Evolutionary conservation across 1,140 invertebrate genomes (phyloP), one percentile per base, ranked within the genome.

Genomic region (Callitettix versicolor): DNA sequence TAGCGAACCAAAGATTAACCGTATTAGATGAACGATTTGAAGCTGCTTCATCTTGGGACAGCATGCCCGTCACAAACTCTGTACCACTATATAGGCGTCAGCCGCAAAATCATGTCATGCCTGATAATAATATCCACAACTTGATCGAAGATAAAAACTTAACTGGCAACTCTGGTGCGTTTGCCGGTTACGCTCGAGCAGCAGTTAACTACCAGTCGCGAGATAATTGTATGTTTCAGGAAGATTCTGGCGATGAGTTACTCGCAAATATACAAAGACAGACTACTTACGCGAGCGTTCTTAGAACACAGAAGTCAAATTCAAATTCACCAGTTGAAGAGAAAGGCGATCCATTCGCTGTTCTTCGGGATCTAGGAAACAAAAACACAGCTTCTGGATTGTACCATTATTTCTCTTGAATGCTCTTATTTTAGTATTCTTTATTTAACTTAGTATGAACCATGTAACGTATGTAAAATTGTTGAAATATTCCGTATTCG

Each of bases 51-150:
- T 9, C 18, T 7, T 51, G 48, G 48, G 48, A 26, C 17, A 34
- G 24, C 55, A 14, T 40, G 44, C 9, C 21, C 36, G n/a, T 60
- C 68, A 73, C 24, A 9, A 55, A 30, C 30, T 49, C 44, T 18
- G 54, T 55, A 48, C 74, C 74, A 1, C 60, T 76, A 15, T 76
- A 76, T 55, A 65, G 70, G 14, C 64, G 74, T 4, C 74, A 76
- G 58, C 67, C 68, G 54, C 54, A 55, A 44, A 55, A 47, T 34
- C 52, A 53, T 12, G 20, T 15, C 11, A 6, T 15, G 5, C 38
- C 24, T 2, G 24, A 38, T 2, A 42, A 57, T 9, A 36, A n/a
- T 14, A 38, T 60, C 42, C 46, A 38, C 15, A 41, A 58, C 9
- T 42, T 55, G 7, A 53, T 62, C 38, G 55, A 59, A n/a, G 42